Evolutionary conservation across 2,888 invertebrate species (phyloP), one percentile per base, ranked within the genome.

Genomic region (Stenoptilia bipunctidactyla): DNA sequence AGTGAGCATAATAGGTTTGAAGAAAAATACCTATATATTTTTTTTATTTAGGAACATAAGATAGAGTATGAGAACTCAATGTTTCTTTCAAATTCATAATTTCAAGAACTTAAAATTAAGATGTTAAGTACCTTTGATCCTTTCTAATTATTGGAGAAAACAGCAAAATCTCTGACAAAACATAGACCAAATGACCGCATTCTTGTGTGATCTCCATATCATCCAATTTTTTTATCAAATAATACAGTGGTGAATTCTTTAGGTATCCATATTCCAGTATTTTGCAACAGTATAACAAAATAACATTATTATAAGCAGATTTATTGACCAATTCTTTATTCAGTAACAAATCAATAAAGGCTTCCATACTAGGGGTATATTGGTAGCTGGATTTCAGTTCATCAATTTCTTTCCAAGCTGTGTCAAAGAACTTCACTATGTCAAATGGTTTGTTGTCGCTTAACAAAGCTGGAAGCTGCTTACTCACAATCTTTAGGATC

Each of bases 91-190:
- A 20, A 5, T 20, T 20, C 20, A 20, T n/a, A n/a, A 8, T 20
- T 3, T 5, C 20, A 20, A 20, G 20, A 20, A 20, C 20, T 20
- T 3, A 20, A 3, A 5, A 20, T n/a, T 20, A 20, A 5, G 20
- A 8, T 20, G 20, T 20, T 20, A 20, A 20, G 8, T 20, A 86
- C 87, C 85, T 85, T 52, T 85, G 84, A 52, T 87, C 87, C 58
- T 85, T 87, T 47, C 77, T 76, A 27, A 72, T 70, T 10, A 85
- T 70, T 38, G 77, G 71, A 37, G 84, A 79, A 60, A 77, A 84
- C 9, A 86, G 50, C 40, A 87, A 50, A 34, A 85, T 69, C 39
- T 85, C 77, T 43, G 72, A 61, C 36, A 87, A 51, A 34, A 85
- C 51, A 49, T 67, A 68, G 33, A 74, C 51, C 40, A 85, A 55